Evolutionary conservation across 2,113 vertebrate genomes (phyloP).

Genomic region (Rhabdornis inornatus): DNA sequence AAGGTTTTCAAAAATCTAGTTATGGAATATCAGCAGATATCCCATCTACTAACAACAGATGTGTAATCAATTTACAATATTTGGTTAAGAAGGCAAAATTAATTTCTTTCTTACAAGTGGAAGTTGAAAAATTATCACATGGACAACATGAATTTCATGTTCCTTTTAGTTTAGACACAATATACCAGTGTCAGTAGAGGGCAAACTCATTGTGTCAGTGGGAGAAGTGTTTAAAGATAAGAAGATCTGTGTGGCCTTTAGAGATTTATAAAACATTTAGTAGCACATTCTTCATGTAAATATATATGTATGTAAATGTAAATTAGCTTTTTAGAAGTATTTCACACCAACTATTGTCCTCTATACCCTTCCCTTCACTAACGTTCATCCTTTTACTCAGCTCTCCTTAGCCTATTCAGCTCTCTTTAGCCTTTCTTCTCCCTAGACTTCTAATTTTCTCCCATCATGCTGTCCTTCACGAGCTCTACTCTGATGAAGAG

Average conservation of each 20-base stretch:
- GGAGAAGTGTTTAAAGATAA: not conserved
- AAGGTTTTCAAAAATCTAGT: not conserved
- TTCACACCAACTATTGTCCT: not conserved
- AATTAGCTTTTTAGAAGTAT: not conserved
- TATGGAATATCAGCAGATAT: not conserved
- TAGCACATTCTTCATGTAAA: not conserved
- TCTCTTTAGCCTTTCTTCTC: not conserved
- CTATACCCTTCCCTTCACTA: not conserved
- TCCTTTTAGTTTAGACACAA: not conserved
- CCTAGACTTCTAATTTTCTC: not conserved
- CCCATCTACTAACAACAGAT: not conserved
- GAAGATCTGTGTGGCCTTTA: not conserved
- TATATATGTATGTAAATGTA: not conserved
- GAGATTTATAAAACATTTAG: not conserved
- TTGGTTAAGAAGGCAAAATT: not conserved
- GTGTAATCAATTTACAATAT: not conserved
- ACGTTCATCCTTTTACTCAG: not conserved
- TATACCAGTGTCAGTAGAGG: not conserved
- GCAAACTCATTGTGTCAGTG: not conserved
- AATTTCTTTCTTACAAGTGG: not conserved
- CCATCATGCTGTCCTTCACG: fast-evolving
- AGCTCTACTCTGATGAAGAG: not conserved
- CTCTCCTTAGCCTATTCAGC: not conserved
- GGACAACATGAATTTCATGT: not conserved
- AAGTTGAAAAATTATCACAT: not conserved